Evolutionary conservation across 2,113 vertebrate species (phyloP).

Genomic region (Epinephelus lanceolatus): DNA sequence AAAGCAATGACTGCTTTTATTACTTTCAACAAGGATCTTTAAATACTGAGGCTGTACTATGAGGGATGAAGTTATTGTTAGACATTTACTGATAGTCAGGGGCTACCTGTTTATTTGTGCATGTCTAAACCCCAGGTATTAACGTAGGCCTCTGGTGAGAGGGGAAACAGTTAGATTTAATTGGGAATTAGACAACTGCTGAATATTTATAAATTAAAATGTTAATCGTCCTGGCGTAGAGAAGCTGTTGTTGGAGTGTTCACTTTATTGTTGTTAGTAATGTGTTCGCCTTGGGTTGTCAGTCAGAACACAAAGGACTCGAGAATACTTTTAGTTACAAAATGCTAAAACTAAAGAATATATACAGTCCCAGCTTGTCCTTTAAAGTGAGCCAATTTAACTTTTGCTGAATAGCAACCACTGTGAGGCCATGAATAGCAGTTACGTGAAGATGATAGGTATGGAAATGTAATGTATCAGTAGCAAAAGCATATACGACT

Average conservation of each 20-base stretch:
- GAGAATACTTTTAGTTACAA: background rate
- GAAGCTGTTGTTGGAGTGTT: background rate
- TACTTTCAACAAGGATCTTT: background rate
- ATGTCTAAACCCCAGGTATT: background rate
- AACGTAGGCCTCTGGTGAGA: background rate
- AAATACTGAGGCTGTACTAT: background rate
- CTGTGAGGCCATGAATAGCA: background rate
- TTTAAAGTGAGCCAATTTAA: background rate
- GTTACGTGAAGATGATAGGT: background rate
- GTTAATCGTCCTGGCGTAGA: background rate
- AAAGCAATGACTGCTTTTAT: background rate
- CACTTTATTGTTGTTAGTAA: background rate
- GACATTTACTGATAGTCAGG: background rate
- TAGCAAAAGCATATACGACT: background rate
- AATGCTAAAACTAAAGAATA: background rate
- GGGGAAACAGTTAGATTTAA: background rate
- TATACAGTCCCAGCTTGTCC: background rate
- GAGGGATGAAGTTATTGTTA: background rate
- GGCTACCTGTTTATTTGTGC: background rate
- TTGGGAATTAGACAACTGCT: background rate
- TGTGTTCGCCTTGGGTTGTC: background rate
- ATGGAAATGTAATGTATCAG: background rate
- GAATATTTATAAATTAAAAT: background rate
- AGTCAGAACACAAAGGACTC: background rate
- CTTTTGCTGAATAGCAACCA: background rate